phyloP scores from a whole-genome alignment of 2,888 invertebrate species.

The Acanthoscelides obtectus region DNA sequence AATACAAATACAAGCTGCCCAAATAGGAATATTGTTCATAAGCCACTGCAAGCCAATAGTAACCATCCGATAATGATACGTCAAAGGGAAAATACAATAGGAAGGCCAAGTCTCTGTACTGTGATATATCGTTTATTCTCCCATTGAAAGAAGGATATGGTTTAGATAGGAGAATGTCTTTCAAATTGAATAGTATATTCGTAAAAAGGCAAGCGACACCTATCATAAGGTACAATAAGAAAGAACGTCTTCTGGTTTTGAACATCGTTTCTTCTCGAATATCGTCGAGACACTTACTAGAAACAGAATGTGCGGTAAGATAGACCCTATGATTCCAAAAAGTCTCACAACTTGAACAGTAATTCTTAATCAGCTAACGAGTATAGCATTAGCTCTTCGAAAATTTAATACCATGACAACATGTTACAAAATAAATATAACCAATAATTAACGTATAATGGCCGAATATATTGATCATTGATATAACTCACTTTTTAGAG shows the following conservation, averaged over 20 bases:
- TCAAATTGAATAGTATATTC: background rate
- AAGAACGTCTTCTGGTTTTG: slow-evolving; percentile 11
- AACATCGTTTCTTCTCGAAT: slow-evolving; percentile 6
- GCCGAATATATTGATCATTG: no score
- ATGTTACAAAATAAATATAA: no score
- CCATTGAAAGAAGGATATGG: slow-evolving; percentile 15
- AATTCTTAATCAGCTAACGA: no score
- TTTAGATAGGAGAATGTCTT: slow-evolving; percentile 5
- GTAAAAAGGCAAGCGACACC: background rate
- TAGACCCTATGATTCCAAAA: no score
- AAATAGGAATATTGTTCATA: slow-evolving; percentile 9
- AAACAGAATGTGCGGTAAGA: no score
- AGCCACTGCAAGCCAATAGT: slow-evolving; percentile 13
- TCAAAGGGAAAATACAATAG: slow-evolving; percentile 20
- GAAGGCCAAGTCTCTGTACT: slow-evolving; percentile 13
- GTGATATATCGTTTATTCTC: slow-evolving; percentile 16
- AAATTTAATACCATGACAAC: no score
- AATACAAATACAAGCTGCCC: slow-evolving; percentile 4
- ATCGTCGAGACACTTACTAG: background rate
- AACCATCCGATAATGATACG: slow-evolving; percentile 16
- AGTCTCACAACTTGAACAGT: no score
- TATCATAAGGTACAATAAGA: slow-evolving; percentile 5
- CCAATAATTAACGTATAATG: no score
- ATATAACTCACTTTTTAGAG: background rate
- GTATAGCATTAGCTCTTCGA: no score